These are phyloP conservation scores for Diarsia rubi DNA, from an alignment of 2,888 invertebrate species.

Conservation along the genomic window DNA sequence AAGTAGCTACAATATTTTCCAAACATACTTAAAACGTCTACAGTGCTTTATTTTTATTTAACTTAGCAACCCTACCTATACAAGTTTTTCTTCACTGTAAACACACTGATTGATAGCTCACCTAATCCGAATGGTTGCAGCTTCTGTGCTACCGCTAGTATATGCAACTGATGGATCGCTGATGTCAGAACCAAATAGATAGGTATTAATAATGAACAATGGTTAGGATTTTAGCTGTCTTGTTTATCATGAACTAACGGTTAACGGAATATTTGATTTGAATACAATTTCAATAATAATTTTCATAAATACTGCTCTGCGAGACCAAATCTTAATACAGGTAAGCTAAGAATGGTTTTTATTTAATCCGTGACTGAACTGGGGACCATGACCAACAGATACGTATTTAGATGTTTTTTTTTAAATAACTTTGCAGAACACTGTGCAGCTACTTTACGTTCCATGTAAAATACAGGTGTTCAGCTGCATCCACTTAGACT, in stretches of 20 bases:
- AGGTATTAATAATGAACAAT: constrained; percentile 6
- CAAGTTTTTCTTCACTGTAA: constrained; percentile 56
- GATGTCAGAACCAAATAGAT: constrained; percentile 29
- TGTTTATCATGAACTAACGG: constrained; percentile 2
- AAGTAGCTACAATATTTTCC: background rate
- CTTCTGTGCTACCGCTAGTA: constrained; percentile 47
- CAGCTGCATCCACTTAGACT: too few relatives aligned
- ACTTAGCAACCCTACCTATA: constrained; percentile 17
- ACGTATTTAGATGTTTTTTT: too few relatives aligned
- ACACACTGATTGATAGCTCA: constrained; percentile 61
- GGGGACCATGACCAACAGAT: background rate
- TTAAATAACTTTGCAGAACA: background rate
- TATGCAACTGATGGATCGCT: constrained; percentile 33
- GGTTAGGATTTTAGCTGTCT: background rate
- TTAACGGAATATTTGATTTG: background rate
- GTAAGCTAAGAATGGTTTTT: background rate
- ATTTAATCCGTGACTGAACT: too few relatives aligned
- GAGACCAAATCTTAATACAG: background rate
- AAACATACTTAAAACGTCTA: background rate
- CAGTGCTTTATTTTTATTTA: background rate
- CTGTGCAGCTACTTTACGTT: background rate
- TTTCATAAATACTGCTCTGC: background rate
- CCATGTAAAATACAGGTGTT: too few relatives aligned
- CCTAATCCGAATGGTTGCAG: constrained; percentile 51
- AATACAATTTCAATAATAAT: background rate